Evolutionary conservation across 2,888 invertebrate species (phyloP).

Genomic region (Osedax fenrisi): DNA sequence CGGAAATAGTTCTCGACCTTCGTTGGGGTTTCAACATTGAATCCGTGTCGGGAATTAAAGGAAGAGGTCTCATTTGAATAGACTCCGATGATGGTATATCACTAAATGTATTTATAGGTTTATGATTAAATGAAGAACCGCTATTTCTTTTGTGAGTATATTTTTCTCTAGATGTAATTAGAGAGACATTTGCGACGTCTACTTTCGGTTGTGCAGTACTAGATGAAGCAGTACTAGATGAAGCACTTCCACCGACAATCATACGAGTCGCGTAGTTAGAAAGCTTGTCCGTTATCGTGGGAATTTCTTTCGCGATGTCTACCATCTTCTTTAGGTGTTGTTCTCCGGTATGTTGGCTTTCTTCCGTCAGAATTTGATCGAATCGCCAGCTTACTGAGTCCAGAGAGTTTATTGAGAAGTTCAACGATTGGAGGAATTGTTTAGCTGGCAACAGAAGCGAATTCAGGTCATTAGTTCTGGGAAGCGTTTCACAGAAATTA

Average conservation of each 20-base stretch:
- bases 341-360: not conserved
- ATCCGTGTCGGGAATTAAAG: not conserved
- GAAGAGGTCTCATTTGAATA: not conserved
- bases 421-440: not conserved
- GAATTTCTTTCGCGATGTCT: too few species aligned
- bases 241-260: not conserved
- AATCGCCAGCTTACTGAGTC: not conserved
- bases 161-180: too few species aligned
- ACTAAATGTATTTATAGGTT: too few species aligned
- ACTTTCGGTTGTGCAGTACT: too few species aligned
- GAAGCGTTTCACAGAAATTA: not conserved
- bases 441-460: not conserved
- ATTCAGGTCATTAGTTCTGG: not conserved
- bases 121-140: too few species aligned
- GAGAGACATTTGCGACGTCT: not conserved
- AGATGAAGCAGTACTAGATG: not conserved
- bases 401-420: not conserved
- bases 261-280: not conserved
- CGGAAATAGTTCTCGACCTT: not conserved
- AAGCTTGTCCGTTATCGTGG: not conserved
- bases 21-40: not conserved
- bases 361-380: not conserved
- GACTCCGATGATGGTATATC: not conserved
- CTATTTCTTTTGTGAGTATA: too few species aligned
- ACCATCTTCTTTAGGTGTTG: not conserved